Evolutionary conservation across 2,797 vertebrate genomes (phyloP).

Genomic region (Chrosomus eos): DNA sequence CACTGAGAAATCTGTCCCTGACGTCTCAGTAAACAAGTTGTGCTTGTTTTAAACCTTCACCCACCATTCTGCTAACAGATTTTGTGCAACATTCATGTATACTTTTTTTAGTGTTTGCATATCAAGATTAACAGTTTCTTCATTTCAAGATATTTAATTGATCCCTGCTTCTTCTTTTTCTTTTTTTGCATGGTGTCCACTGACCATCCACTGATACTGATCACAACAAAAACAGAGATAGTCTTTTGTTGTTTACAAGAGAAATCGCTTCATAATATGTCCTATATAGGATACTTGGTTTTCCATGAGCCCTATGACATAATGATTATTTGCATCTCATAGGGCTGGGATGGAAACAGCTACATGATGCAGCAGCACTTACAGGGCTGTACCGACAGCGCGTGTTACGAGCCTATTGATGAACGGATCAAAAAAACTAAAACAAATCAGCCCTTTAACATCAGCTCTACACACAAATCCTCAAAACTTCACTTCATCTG

Average conservation of each 20-base stretch:
- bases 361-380: conserved; percentile 10
- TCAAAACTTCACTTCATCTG: conserved; percentile 65
- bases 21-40: neutral
- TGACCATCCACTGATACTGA: neutral
- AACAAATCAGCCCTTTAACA: conserved; percentile 43
- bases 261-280: neutral
- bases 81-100: neutral
- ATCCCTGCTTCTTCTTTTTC: neutral
- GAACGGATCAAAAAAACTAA: neutral
- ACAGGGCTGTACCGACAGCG: neutral
- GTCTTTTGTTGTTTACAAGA: neutral
- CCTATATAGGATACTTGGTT: conserved; percentile 20
- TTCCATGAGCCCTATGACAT: conserved; percentile 6
- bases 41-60: conserved; percentile 29
- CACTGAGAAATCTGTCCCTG: neutral
- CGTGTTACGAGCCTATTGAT: neutral
- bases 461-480: conserved; percentile 1
- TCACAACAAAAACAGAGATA: neutral
- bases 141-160: neutral
- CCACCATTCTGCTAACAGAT: neutral
- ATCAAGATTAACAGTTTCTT: neutral
- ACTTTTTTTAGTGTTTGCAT: neutral
- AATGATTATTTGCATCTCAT: neutral
- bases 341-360: neutral
- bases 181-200: neutral